phyloP scores from a whole-genome alignment of 2,888 invertebrate genomes.

The Abscondita cerata region DNA sequence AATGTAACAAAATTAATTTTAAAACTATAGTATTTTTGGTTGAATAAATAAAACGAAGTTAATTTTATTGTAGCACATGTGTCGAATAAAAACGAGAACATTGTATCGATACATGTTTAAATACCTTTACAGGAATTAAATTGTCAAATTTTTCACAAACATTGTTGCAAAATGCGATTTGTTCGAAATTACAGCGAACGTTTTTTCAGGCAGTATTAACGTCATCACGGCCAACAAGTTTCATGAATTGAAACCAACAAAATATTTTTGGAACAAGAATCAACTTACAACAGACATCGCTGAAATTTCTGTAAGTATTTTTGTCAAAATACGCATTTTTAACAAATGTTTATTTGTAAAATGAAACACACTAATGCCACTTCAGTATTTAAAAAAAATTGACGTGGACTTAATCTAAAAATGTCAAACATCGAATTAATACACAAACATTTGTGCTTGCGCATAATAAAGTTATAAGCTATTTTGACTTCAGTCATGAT shows the following conservation, averaged over 20 bases:
- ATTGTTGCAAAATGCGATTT: too few relatives aligned
- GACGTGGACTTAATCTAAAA: not conserved
- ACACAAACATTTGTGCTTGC: not conserved
- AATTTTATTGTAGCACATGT: too few relatives aligned
- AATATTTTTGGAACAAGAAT: not conserved
- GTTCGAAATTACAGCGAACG: not conserved
- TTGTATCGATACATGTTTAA: too few relatives aligned
- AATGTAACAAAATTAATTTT: too few relatives aligned
- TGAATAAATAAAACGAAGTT: too few relatives aligned
- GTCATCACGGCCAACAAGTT: not conserved
- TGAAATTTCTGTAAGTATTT: slow-evolving; percentile 24
- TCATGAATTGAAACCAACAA: slow-evolving; percentile 10
- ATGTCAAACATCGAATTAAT: not conserved
- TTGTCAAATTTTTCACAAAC: too few relatives aligned
- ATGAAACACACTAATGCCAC: not conserved
- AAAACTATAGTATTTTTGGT: too few relatives aligned
- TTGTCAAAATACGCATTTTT: not conserved
- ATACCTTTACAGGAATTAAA: too few relatives aligned
- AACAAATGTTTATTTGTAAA: not conserved
- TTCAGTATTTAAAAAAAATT: too few relatives aligned
- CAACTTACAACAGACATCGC: slow-evolving; percentile 19
- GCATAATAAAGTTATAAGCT: not conserved
- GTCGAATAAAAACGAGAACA: too few relatives aligned
- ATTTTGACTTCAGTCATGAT: not conserved
- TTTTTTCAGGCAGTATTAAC: slow-evolving; percentile 4